phyloP scores from a whole-genome alignment of 2,888 invertebrate genomes.

The Patella pellucida region DNA sequence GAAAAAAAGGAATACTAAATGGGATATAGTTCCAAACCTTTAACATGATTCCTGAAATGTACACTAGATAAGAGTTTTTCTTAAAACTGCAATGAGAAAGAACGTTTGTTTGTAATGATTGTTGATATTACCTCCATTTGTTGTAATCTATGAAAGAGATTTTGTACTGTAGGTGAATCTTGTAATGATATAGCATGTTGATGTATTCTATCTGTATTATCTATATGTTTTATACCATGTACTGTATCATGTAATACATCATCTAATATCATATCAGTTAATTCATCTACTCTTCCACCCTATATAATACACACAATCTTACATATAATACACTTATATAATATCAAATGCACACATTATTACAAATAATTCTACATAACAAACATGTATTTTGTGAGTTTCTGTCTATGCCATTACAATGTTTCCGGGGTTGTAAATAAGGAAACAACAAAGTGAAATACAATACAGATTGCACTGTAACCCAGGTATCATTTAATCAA shows the following conservation, averaged over 20 bases:
- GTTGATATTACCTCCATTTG: constrained; percentile 25
- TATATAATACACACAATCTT: constrained; percentile 26
- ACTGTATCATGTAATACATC: constrained; percentile 59
- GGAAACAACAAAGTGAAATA: too few species aligned
- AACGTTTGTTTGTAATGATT: too few species aligned
- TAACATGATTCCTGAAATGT: too few species aligned
- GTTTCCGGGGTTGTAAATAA: too few species aligned
- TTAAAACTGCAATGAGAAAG: too few species aligned
- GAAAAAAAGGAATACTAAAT: background rate
- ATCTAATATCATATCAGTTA: constrained; percentile 55
- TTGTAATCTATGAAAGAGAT: constrained; percentile 56
- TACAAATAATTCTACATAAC: too few species aligned
- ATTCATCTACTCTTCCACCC: constrained; percentile 48
- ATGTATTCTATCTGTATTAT: constrained; percentile 37
- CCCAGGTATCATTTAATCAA: too few species aligned
- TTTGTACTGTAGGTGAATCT: constrained; percentile 58
- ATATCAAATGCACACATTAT: background rate
- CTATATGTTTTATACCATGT: constrained; percentile 45
- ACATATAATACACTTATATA: background rate
- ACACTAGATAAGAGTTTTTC: too few species aligned
- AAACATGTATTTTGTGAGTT: too few species aligned
- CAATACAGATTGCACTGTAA: too few species aligned
- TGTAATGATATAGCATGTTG: constrained; percentile 48
- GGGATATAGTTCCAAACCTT: too few species aligned
- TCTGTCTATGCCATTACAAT: too few species aligned